Conservation (phyloP, 1,140 invertebrate genomes). For the Solenopsis fugax region DNA sequence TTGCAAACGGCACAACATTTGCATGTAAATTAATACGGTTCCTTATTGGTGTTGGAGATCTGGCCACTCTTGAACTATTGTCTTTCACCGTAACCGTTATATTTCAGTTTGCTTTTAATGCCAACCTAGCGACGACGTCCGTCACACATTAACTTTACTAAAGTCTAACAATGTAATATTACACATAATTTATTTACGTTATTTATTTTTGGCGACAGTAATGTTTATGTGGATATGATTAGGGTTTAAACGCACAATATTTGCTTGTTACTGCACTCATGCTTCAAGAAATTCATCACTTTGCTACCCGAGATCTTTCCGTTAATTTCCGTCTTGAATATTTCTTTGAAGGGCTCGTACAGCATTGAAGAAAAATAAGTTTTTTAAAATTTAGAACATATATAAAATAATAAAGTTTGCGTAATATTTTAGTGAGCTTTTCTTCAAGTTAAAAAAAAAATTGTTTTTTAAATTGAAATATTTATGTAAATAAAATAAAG, state of each 20-base stretch:
- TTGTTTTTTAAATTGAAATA: too few relatives aligned
- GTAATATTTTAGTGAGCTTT: background rate
- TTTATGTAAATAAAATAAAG: too few relatives aligned
- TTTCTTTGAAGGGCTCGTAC: background rate
- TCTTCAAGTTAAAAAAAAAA: background rate
- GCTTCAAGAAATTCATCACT: conserved; percentile 2
- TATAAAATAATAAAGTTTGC: background rate
- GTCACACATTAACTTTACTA: conserved; percentile 1
- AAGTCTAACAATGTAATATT: conserved; percentile 18
- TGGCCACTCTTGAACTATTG: conserved; percentile 82
- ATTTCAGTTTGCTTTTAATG: conserved; percentile 43
- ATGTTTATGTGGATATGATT: background rate
- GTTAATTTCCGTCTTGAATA: background rate
- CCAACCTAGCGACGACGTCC: background rate
- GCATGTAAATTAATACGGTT: conserved; percentile 40
- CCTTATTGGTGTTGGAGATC: conserved; percentile 83
- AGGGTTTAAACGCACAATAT: conserved; percentile 14
- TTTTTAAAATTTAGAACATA: background rate
- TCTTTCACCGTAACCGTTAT: background rate
- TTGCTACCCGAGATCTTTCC: conserved; percentile 7
- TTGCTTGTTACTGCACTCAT: conserved; percentile 29
- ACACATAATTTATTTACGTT: conserved; percentile 13
- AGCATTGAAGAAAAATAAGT: background rate
- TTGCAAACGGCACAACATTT: conserved; percentile 22
- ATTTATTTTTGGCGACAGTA: conserved; percentile 18